Percentiles rank a stretch among this genome's conserved stretches.
These are phyloP conservation scores for Chaetodon trifasciatus DNA, from an alignment of 2,797 vertebrate species.

Conservation along the genomic window DNA sequence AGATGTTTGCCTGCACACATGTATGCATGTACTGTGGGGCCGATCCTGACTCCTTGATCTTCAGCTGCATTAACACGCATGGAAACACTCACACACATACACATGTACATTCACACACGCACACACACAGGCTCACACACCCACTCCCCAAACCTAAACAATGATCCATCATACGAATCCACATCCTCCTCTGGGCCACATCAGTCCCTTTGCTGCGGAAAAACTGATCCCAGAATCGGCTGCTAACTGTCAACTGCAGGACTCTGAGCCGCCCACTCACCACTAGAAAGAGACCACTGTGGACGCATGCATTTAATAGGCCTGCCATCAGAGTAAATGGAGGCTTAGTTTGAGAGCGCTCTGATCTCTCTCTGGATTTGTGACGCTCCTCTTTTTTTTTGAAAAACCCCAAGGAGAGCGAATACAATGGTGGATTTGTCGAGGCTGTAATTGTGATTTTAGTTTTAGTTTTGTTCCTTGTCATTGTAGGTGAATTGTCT, in stretches of 20 bases:
- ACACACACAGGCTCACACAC: slow-evolving; percentile 60
- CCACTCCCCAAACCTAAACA: slow-evolving; percentile 81
- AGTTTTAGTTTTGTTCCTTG: slow-evolving; percentile 68
- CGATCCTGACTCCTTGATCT: slow-evolving; percentile 58
- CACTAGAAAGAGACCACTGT: slow-evolving; percentile 88
- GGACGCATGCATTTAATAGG: slow-evolving; percentile 82
- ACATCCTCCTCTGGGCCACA: slow-evolving; percentile 87
- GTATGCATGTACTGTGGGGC: slow-evolving; percentile 20
- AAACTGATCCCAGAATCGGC: slow-evolving; percentile 82
- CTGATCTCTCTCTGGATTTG: slow-evolving; percentile 77
- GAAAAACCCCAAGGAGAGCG: slow-evolving; percentile 32
- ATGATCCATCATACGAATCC: slow-evolving; percentile 84
- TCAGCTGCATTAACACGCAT: slow-evolving; percentile 50
- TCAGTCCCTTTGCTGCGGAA: slow-evolving; percentile 83
- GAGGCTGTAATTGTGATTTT: slow-evolving; percentile 70
- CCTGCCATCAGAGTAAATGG: slow-evolving; percentile 79
- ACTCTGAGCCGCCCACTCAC: slow-evolving; percentile 80
- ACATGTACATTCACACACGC: slow-evolving; percentile 16
- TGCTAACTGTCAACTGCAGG: slow-evolving; percentile 82
- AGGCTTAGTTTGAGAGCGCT: slow-evolving; percentile 73
- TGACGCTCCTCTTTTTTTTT: slow-evolving; percentile 50
- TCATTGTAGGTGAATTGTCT: slow-evolving; percentile 74
- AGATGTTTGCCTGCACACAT: slow-evolving; percentile 61
- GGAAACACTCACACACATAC: slow-evolving; percentile 57
- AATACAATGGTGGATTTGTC: slow-evolving; percentile 75